Evolutionary conservation across 2,113 vertebrate genomes (phyloP).

Genomic region (Dromiciops gliroides): DNA sequence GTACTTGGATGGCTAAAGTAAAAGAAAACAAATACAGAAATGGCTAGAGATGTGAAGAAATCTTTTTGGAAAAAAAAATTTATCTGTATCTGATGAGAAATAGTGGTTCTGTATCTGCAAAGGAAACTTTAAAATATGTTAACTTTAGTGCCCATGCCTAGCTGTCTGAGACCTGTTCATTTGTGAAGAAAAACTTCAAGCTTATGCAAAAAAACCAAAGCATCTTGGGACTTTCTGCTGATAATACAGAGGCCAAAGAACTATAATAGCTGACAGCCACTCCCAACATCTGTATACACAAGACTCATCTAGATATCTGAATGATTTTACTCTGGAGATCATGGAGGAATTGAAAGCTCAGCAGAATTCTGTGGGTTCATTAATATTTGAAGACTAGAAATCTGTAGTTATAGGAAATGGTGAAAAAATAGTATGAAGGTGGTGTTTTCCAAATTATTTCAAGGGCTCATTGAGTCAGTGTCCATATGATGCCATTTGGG

Average conservation of each 20-base stretch:
- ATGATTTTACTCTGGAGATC: constrained; percentile 88
- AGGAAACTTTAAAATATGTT: constrained; percentile 81
- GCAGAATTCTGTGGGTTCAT: constrained; percentile 89
- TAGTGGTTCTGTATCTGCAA: constrained; percentile 59
- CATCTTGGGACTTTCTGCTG: constrained; percentile 95
- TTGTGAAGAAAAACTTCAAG: constrained; percentile 81
- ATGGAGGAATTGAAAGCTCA: constrained; percentile 82
- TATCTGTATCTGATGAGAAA: constrained; percentile 74
- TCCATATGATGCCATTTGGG: not conserved
- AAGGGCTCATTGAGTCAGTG: not conserved
- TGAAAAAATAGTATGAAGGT: constrained; percentile 95
- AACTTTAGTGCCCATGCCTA: constrained; percentile 89
- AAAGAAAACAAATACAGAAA: constrained; percentile 82
- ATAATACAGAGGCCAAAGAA: constrained; percentile 88
- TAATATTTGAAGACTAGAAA: constrained; percentile 97
- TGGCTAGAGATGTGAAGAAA: constrained; percentile 81
- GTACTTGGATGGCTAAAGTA: constrained; percentile 83
- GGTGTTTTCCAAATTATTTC: not conserved
- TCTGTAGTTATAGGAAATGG: constrained; percentile 98
- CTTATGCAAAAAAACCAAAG: constrained; percentile 93
- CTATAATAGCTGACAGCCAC: constrained; percentile 89
- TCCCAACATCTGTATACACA: constrained; percentile 92
- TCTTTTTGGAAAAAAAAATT: constrained; percentile 88
- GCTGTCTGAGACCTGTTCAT: constrained; percentile 85
- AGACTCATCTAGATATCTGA: constrained; percentile 94